A percentile compares a stretch with the other conserved stretches of the same genome.
Evolutionary conservation across 2,797 vertebrate genomes (phyloP).

Genomic region (Geotrypetes seraphini): DNA sequence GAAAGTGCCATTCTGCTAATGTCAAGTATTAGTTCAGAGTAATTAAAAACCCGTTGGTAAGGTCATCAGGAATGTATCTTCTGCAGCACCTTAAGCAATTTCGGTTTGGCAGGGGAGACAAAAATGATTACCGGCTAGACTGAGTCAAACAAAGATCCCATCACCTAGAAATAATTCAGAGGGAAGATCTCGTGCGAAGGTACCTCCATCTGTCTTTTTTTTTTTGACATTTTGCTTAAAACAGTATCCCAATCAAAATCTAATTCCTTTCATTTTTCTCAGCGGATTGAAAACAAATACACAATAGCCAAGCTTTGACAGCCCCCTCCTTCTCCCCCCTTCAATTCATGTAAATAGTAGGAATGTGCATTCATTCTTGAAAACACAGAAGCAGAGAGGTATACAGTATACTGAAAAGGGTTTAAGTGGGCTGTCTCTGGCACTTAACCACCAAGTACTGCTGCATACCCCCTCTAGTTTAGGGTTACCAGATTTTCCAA

Average conservation of each 20-base stretch:
- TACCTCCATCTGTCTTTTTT: slow-evolving; percentile 42
- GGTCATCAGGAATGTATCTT: slow-evolving; percentile 23
- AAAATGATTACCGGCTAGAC: slow-evolving; percentile 1
- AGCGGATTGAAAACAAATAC: too few relatives aligned
- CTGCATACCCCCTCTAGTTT: too few relatives aligned
- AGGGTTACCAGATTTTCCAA: too few relatives aligned
- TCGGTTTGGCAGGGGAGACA: slow-evolving; percentile 3
- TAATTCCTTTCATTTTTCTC: slow-evolving; percentile 48
- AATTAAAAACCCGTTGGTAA: slow-evolving; percentile 31
- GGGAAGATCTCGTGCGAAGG: slow-evolving; percentile 21
- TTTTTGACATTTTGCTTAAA: slow-evolving; percentile 49
- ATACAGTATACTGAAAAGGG: too few relatives aligned
- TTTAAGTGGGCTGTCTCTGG: too few relatives aligned
- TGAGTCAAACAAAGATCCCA: slow-evolving; percentile 2
- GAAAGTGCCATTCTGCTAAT: slow-evolving; percentile 36
- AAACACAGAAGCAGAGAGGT: too few relatives aligned
- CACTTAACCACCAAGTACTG: too few relatives aligned
- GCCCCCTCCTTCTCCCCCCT: too few relatives aligned
- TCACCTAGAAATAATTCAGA: neutral
- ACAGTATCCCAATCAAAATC: slow-evolving; percentile 44
- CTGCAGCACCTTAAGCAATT: slow-evolving; percentile 7
- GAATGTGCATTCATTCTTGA: too few relatives aligned
- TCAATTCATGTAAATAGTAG: too few relatives aligned
- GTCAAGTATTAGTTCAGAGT: slow-evolving; percentile 26
- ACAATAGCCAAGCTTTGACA: too few relatives aligned